Base-by-base conservation (phyloP, 2,113 vertebrate genomes). In the Triplophysa rosa region DNA sequence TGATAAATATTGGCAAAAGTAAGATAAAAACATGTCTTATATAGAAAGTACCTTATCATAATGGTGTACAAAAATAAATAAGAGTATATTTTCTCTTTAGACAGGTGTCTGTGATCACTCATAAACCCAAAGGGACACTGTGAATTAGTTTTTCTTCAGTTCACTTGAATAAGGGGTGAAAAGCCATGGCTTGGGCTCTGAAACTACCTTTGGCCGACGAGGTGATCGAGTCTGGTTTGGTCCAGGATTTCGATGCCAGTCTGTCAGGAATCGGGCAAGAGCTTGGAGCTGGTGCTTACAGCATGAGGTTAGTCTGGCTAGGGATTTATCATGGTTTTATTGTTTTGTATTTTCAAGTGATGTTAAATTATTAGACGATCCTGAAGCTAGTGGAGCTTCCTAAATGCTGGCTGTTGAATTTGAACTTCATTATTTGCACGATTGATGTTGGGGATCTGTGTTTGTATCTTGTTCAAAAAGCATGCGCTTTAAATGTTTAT, bases 201-300 rank as follows among this genome's bases (percentile, higher is more conserved):
- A 99, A 98, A 90, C 85, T 99, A 87, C 97, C 97, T 2, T 94
- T 98, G 83, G 95, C 97, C 0, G 97, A 98, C 29, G 97, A 99
- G 86, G 97, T 97, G 91, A 98, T 98, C 33, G 97, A 98, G 89
- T 98, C 96, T 0, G 97, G 96, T 82, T 92, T 99, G 91, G 97
- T 94, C 83, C 97, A 98, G 90, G 97, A 99, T 89, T 99, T 99
- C 17, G 97, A 98, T 89, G 96, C 97, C 85, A 98, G 97, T 86
- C 93, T 99, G 4, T 99, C 97, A 2, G 97, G 97, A 26, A 99
- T 99, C 71, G 97, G 97, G 12, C 97, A 99, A 88, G 97, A 99
- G 85, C 93, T 99, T 37, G 97, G 97, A 19, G 97, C 97, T 0
- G 97, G 97, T 65, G 97, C 97, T 16, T 99, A 99, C 89, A 99